Evolutionary conservation across 2,888 invertebrate genomes (phyloP).

Genomic region (Esperia sulphurella): DNA sequence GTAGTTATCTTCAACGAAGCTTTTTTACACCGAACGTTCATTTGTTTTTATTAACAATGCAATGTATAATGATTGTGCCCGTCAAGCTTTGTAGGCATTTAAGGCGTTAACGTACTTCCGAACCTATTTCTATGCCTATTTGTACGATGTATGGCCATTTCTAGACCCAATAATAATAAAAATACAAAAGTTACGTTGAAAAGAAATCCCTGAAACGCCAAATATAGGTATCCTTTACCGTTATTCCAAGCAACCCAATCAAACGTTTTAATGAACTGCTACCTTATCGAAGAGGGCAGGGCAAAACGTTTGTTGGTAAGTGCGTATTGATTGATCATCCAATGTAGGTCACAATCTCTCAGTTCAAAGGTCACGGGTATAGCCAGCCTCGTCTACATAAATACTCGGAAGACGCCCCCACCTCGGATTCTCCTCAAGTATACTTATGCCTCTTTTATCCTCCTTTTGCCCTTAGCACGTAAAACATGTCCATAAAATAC

Average conservation of each 20-base stretch:
- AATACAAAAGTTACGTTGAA: too few relatives aligned
- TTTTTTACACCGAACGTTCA: not conserved
- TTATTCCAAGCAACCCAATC: conserved; percentile 29
- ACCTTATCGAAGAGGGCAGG: conserved; percentile 35
- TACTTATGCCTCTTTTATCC: conserved; percentile 36
- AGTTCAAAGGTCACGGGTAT: conserved; percentile 80
- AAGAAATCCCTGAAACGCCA: too few relatives aligned
- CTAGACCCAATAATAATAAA: not conserved
- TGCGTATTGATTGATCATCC: conserved; percentile 57
- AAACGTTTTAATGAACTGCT: conserved; percentile 41
- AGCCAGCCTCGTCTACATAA: conserved; percentile 51
- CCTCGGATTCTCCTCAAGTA: conserved; percentile 22
- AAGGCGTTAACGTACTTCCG: too few relatives aligned
- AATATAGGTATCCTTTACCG: too few relatives aligned
- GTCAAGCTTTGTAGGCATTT: too few relatives aligned
- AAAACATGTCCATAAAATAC: conserved; percentile 49
- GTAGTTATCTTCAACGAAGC: too few relatives aligned
- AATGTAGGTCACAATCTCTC: conserved; percentile 78
- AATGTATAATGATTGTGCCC: not conserved
- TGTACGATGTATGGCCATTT: not conserved
- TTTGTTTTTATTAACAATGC: conserved; percentile 4
- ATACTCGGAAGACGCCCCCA: conserved; percentile 42
- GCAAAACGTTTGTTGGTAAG: conserved; percentile 26
- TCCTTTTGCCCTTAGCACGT: conserved; percentile 29
- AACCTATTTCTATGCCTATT: too few relatives aligned